Percentiles rank a stretch among this genome's conserved stretches.
phyloP scores from a whole-genome alignment of 2,113 vertebrate genomes.

The Butastur rufipennis region DNA sequence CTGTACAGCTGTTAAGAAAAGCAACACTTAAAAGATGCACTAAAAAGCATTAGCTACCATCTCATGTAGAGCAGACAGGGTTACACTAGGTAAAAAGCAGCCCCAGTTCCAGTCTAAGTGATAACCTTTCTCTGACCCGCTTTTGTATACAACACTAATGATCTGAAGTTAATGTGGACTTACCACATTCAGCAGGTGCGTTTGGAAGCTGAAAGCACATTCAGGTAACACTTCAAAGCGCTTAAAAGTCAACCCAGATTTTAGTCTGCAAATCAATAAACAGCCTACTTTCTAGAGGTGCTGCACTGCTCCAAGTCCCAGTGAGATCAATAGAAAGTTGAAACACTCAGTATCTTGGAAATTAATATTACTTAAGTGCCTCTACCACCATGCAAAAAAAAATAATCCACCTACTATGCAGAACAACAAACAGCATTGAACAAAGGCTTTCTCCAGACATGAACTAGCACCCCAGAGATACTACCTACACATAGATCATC shows the following conservation, averaged over 20 bases:
- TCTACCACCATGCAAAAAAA: not conserved
- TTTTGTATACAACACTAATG: not conserved
- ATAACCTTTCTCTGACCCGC: not conserved
- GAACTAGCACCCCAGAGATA: not conserved
- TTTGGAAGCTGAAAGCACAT: not conserved
- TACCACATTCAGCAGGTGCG: fast-evolving
- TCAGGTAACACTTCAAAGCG: not conserved
- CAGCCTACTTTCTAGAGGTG: not conserved
- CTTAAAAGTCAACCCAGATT: not conserved
- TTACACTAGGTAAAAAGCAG: not conserved
- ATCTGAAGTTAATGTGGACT: not conserved
- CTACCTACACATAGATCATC: not conserved
- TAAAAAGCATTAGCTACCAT: not conserved
- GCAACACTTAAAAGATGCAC: not conserved
- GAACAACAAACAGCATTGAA: not conserved
- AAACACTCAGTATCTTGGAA: not conserved
- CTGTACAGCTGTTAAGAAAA: not conserved
- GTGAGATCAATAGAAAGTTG: not conserved
- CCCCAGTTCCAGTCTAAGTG: not conserved
- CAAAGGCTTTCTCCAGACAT: not conserved
- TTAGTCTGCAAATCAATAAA: not conserved
- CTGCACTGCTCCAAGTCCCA: not conserved
- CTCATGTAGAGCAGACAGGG: no score
- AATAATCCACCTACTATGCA: not conserved
- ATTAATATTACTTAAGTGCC: not conserved